Evolutionary conservation across 2,113 vertebrate species (phyloP).

Genomic region (Rallus limicola): DNA sequence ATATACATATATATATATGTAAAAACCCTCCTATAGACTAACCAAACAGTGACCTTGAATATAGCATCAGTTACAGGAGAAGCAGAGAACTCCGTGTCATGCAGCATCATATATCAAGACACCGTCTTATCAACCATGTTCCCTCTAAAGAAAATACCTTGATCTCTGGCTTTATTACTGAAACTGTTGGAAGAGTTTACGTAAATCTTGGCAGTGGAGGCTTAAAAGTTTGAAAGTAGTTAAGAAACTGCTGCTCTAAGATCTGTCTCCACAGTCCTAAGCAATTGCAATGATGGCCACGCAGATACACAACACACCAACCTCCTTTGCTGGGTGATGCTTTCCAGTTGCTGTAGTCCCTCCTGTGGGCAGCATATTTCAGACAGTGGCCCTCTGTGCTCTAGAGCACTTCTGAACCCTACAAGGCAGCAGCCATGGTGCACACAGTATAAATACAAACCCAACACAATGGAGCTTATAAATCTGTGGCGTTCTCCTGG

Average conservation of each 20-base stretch:
- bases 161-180: neutral
- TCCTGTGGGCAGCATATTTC: neutral
- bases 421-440: neutral
- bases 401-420: neutral
- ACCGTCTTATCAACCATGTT: accelerated
- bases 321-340: neutral
- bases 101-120: neutral
- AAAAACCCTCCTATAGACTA: neutral
- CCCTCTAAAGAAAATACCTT: neutral
- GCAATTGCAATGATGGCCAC: neutral
- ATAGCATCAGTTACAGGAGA: neutral
- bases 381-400: neutral
- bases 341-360: neutral
- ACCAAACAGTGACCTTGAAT: neutral
- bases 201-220: neutral
- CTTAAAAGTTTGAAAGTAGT: neutral
- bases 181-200: neutral
- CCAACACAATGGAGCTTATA: neutral
- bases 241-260: neutral
- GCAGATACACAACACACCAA: accelerated
- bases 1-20: neutral
- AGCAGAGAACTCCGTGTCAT: neutral
- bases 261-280: neutral
- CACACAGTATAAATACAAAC: neutral
- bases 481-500: neutral